A percentile compares a stretch with the other conserved stretches of the same genome.
phyloP scores from a whole-genome alignment of 2,888 invertebrate genomes.

The Pammene aurita region DNA sequence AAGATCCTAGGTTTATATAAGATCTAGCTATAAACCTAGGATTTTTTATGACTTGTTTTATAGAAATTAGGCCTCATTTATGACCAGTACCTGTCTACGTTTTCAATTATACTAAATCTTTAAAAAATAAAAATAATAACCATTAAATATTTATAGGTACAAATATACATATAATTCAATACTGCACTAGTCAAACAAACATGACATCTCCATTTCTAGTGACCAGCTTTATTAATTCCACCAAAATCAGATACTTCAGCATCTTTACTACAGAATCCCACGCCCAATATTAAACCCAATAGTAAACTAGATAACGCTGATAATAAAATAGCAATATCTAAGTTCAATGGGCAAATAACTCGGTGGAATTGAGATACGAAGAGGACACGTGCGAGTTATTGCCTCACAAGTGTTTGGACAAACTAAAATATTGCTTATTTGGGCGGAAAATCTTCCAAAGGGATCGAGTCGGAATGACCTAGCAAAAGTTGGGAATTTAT shows the following conservation, averaged over 20 bases:
- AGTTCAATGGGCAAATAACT: conserved; percentile 59
- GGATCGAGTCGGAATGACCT: conserved; percentile 46
- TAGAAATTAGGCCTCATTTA: too few species aligned
- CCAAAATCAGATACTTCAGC: conserved; percentile 53
- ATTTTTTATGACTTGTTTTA: too few species aligned
- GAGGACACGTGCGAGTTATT: conserved; percentile 79
- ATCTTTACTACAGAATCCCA: conserved; percentile 45
- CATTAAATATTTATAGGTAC: neutral
- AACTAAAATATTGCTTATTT: conserved; percentile 78
- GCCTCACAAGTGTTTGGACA: conserved; percentile 79
- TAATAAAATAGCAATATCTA: conserved; percentile 39
- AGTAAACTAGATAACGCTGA: conserved; percentile 10
- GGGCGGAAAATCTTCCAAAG: conserved; percentile 65
- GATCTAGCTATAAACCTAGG: too few species aligned
- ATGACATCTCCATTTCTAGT: conserved; percentile 52
- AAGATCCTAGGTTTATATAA: too few species aligned
- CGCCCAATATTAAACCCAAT: conserved; percentile 37
- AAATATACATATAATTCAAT: neutral
- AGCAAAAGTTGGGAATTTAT: conserved; percentile 39
- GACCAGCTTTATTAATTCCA: conserved; percentile 72
- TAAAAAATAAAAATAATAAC: neutral
- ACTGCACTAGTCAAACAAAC: conserved; percentile 15
- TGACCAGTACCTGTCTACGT: too few species aligned
- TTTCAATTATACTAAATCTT: too few species aligned
- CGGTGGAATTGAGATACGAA: conserved; percentile 78